Evolutionary conservation across 2,888 invertebrate genomes (phyloP), one percentile per base, ranked within the genome.

Genomic region (Cheilosia pagana): DNA sequence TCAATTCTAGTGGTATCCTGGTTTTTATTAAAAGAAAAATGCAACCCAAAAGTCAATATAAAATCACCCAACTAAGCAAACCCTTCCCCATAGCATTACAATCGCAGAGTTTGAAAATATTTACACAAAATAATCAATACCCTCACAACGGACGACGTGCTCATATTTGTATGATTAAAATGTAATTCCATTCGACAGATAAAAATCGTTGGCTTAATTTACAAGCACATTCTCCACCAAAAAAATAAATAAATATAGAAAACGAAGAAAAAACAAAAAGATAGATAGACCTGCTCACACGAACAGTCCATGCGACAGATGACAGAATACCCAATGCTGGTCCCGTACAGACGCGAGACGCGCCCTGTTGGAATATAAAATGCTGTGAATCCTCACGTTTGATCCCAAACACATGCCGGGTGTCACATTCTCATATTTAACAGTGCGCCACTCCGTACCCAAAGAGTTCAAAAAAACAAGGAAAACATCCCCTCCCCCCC

Each of bases 331-430:
- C 25, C 41, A 52, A 59, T 59, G 28, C 28, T 31, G 25, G 19
- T 12, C 3, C 23, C 12, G 23, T 14, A 23, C 23, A 14, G 6
- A 21, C 8, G 10, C 10, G 19, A 19, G 21, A 48, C 4, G 19
- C 12, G 48, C 21, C 19, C 10, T 4, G 21, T 19, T 12, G 21
- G 16, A 16, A 43, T 16, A 43, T 25, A 12, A 57, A 71, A 63
- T 62, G 28, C 57, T 52, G 78, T 57, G 59, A 65, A 63, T 63
- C 71, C 63, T 21, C 57, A 59, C 63, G 48, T 71, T 71, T 78
- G 78, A 71, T 78, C 60, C 77, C 70, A n/a, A 70, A 70, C 77
- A 77, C 70, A 77, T 71, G 78, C 55, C 57, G 25, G 39, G 43
- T 52, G 63, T 63, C 71, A 31, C 28, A 62, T 55, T 48, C 28